A percentile compares a stretch with the other conserved stretches of the same genome.
Conservation (phyloP, 2,113 vertebrate genomes). For the Tragelaphus strepsiceros region DNA sequence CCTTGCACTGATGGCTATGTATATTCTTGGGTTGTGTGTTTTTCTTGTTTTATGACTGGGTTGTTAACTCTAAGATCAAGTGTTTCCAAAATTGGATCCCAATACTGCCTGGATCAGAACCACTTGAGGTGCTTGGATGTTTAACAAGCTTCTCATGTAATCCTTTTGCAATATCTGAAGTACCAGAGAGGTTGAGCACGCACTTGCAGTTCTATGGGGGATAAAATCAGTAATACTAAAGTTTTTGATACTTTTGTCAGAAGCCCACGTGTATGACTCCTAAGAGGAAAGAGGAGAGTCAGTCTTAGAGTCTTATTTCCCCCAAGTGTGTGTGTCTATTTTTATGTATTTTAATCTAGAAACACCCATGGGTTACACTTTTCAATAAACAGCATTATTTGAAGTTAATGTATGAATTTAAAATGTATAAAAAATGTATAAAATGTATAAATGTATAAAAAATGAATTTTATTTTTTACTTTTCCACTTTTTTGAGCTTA, state of each 20-base stretch:
- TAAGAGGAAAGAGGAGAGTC: neutral
- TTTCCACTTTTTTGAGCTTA: neutral
- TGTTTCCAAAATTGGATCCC: neutral
- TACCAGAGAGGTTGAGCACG: neutral
- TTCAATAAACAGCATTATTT: neutral
- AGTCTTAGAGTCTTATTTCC: neutral
- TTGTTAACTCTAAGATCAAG: neutral
- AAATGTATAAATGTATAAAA: neutral
- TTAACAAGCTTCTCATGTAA: neutral
- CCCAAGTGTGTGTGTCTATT: neutral
- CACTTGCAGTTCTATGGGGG: neutral
- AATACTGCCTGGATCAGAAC: neutral
- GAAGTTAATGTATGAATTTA: neutral
- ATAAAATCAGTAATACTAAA: neutral
- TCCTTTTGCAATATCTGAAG: neutral
- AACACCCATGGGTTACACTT: neutral
- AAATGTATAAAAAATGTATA: too few relatives aligned
- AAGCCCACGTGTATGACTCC: neutral
- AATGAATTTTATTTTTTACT: neutral
- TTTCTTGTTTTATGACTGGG: neutral
- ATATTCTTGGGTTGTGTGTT: neutral
- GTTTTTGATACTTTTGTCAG: neutral
- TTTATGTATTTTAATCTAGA: neutral
- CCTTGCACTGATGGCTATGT: neutral
- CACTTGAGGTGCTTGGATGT: neutral